Percentiles rank a stretch among this genome's conserved stretches.
Evolutionary conservation across 2,888 invertebrate species (phyloP).

Genomic region (Idaea biselata): DNA sequence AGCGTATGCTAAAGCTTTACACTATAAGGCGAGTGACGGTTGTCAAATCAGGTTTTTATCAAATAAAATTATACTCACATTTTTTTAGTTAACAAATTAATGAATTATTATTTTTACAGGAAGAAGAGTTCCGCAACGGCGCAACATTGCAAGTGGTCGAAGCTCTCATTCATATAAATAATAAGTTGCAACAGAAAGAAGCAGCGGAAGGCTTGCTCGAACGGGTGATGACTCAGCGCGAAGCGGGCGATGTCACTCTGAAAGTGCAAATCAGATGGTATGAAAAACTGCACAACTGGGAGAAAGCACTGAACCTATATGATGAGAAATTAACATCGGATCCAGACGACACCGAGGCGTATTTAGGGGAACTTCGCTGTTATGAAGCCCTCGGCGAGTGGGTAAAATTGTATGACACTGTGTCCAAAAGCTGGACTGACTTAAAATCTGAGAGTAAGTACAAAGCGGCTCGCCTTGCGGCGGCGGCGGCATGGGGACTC

Average conservation of each 20-base stretch:
- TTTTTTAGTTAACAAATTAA: constrained; percentile 1
- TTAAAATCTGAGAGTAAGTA: constrained; percentile 79
- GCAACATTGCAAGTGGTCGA: constrained; percentile 94
- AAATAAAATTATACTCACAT: neutral
- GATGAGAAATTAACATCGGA: constrained; percentile 85
- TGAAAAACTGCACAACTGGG: constrained; percentile 99
- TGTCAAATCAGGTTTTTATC: constrained; percentile 6
- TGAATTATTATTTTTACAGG: constrained; percentile 60
- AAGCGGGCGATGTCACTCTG: constrained; percentile 81
- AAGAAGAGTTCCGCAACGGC: constrained; percentile 94
- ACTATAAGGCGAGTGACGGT: constrained; percentile 72
- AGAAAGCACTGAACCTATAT: constrained; percentile 95
- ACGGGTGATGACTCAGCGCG: constrained; percentile 91
- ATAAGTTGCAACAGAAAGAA: constrained; percentile 98
- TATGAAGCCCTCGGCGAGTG: constrained; percentile 98
- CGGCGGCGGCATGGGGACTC: constrained; percentile 97
- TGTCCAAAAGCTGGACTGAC: constrained; percentile 89
- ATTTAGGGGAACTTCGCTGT: constrained; percentile 95
- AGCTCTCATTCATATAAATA: constrained; percentile 96
- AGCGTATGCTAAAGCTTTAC: constrained; percentile 83
- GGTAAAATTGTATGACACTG: constrained; percentile 91
- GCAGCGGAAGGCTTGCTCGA: constrained; percentile 96
- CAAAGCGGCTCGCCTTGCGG: constrained; percentile 93
- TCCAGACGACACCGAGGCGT: constrained; percentile 87
- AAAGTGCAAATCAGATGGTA: constrained; percentile 93